Conservation (phyloP, 2,113 vertebrate genomes). For the Puntigrus tetrazona region DNA sequence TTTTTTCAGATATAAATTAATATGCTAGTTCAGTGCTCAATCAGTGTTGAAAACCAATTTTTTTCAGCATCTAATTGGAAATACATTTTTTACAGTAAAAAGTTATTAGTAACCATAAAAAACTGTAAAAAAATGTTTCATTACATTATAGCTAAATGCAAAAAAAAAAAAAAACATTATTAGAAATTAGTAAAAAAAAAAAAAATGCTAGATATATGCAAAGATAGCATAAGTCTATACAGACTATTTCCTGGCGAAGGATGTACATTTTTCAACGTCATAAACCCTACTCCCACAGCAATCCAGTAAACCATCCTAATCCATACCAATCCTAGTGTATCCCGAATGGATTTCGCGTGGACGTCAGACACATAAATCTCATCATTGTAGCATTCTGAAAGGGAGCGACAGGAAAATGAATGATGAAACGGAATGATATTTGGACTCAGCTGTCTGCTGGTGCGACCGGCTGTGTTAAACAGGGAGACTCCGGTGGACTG, state of each 20-base stretch:
- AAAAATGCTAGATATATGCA: neutral
- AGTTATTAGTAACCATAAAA: too few relatives aligned
- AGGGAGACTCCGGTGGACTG: conserved; percentile 40
- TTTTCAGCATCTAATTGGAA: neutral
- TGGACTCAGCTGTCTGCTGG: conserved; percentile 20
- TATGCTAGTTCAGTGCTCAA: too few relatives aligned
- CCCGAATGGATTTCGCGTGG: conserved; percentile 25
- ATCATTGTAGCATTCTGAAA: conserved; percentile 14
- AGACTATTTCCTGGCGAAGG: too few relatives aligned
- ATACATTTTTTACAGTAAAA: too few relatives aligned
- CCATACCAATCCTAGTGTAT: conserved; percentile 39
- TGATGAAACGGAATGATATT: conserved; percentile 20
- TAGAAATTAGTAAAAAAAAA: too few relatives aligned
- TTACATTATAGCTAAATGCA: too few relatives aligned
- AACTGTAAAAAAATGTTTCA: too few relatives aligned
- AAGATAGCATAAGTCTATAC: neutral
- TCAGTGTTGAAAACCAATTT: neutral
- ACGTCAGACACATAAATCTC: conserved; percentile 17
- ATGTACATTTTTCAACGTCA: neutral
- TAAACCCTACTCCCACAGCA: neutral
- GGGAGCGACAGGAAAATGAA: conserved; percentile 21
- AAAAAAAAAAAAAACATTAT: too few relatives aligned
- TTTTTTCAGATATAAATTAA: too few relatives aligned
- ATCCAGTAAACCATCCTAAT: conserved; percentile 26
- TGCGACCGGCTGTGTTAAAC: conserved; percentile 18